A percentile compares a stretch with the other conserved stretches of the same genome.
Evolutionary conservation across 2,797 vertebrate genomes (phyloP).

Genomic region (Sebastes reedi): DNA sequence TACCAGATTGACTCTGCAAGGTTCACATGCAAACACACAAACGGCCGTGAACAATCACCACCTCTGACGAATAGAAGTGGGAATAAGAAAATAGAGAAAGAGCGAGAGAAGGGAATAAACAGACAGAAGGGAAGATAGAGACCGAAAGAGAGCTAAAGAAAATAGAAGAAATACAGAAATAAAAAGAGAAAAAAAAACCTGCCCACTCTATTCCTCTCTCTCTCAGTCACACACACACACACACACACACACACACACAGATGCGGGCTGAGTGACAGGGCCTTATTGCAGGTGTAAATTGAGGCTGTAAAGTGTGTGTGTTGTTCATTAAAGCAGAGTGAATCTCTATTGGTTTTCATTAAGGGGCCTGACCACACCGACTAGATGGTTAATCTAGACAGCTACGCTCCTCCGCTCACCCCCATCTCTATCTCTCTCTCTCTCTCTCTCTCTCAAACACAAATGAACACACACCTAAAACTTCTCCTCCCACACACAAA

Average conservation of each 20-base stretch:
- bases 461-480: conserved; percentile 74
- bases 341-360: conserved; percentile 99
- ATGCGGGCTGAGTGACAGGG: conserved; percentile 85
- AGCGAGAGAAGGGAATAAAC: background rate
- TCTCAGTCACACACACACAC: background rate
- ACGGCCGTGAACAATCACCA: background rate
- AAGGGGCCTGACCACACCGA: conserved; percentile 83
- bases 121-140: background rate
- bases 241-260: conserved; percentile 7
- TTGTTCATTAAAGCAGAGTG: conserved; percentile 98
- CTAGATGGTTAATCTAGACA: conserved; percentile 94
- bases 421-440: conserved; percentile 33
- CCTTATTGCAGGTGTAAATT: conserved; percentile 98
- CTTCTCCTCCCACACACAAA: conserved; percentile 36
- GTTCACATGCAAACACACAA: conserved; percentile 8
- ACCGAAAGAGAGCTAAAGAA: background rate
- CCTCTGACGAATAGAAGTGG: background rate
- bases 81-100: background rate
- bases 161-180: background rate
- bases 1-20: conserved; percentile 88
- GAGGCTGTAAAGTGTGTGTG: conserved; percentile 94
- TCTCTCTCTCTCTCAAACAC: conserved; percentile 47
- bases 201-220: background rate
- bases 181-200: background rate
- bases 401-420: conserved; percentile 69